Percentiles rank a stretch among this genome's conserved stretches.
These are phyloP conservation scores for Mimumesa dahlbomi DNA, from an alignment of 2,888 invertebrate species.

Conservation along the genomic window DNA sequence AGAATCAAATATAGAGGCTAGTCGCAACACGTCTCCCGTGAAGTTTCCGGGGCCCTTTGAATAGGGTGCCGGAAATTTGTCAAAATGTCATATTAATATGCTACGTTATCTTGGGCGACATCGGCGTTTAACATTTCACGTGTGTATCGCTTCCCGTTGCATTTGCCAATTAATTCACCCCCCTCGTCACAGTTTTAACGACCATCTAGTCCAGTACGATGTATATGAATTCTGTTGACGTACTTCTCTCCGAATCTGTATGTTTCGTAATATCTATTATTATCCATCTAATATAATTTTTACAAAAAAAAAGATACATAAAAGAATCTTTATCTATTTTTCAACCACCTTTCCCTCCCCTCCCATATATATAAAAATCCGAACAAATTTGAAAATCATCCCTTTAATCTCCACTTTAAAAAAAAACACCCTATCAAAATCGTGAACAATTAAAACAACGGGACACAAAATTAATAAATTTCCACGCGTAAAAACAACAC, in stretches of 20 bases:
- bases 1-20: slow-evolving; percentile 72
- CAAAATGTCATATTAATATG: neutral
- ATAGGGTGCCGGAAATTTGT: too few species aligned
- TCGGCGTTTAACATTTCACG: slow-evolving; percentile 2
- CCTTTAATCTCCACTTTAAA: too few species aligned
- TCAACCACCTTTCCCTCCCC: neutral
- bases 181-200: slow-evolving; percentile 31
- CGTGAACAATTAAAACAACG: neutral
- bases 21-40: slow-evolving; percentile 59
- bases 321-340: neutral
- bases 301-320: slow-evolving; percentile 13
- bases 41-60: neutral
- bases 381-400: too few species aligned
- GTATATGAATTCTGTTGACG: slow-evolving; percentile 40
- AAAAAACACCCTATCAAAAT: neutral
- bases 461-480: neutral
- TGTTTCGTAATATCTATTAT: slow-evolving; percentile 43
- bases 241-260: slow-evolving; percentile 30
- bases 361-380: too few species aligned
- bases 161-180: neutral
- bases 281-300: slow-evolving; percentile 49
- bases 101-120: slow-evolving; percentile 7
- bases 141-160: neutral
- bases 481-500: neutral
- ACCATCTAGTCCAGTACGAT: slow-evolving; percentile 59